Percentiles rank a stretch among this genome's conserved stretches.
Evolutionary conservation across 2,797 vertebrate species (phyloP).

Genomic region (Malacoctenus gilli): DNA sequence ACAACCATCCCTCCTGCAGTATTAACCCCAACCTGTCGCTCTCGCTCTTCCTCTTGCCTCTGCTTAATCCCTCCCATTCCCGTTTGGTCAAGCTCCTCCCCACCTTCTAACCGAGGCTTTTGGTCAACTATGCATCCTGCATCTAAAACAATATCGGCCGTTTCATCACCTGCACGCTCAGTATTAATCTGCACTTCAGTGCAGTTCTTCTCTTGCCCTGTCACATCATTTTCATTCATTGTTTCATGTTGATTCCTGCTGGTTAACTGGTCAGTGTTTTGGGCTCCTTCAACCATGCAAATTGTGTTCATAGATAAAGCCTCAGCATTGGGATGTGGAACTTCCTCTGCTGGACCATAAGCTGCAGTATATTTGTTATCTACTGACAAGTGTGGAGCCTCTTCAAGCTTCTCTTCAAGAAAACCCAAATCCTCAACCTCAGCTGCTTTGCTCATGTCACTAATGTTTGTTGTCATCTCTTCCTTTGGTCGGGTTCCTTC

Average conservation of each 20-base stretch:
- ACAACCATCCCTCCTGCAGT: conserved; percentile 16
- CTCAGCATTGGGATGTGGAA: neutral
- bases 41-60: conserved; percentile 32
- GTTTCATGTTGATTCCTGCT: conserved; percentile 5
- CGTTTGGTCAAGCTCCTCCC: conserved; percentile 5
- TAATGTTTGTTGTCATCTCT: neutral
- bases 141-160: neutral
- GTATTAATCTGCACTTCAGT: too few species aligned
- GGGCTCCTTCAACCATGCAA: neutral
- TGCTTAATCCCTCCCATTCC: conserved; percentile 8
- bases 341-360: neutral
- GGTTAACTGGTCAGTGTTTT: neutral
- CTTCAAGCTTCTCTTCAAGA: neutral
- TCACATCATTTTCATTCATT: conserved; percentile 9
- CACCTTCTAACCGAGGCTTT: conserved; percentile 18
- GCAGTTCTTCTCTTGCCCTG: neutral
- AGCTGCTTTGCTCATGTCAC: neutral
- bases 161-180: too few species aligned
- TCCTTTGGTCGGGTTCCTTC: too few species aligned
- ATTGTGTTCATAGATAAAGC: neutral
- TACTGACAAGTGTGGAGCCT: neutral
- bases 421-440: neutral
- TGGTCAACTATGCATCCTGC: neutral
- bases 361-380: neutral
- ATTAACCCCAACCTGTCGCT: conserved; percentile 33